Base-by-base conservation (phyloP, 2,113 vertebrate genomes). In the Macrotus californicus region DNA sequence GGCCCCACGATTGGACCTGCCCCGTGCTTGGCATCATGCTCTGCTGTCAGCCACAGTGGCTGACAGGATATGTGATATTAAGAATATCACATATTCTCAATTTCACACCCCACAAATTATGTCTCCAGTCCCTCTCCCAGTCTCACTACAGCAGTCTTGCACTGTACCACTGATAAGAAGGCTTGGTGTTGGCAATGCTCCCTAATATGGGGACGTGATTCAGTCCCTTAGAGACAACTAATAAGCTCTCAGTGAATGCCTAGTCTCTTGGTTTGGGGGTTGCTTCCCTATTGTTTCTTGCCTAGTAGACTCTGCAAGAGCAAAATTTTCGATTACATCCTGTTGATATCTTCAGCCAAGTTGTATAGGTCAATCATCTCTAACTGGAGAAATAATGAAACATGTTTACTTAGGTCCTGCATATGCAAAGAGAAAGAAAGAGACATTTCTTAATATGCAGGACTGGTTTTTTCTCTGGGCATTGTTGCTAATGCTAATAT, bases 181-280 rank as follows among this genome's bases (percentile, higher is more conserved):
- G 4, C 6, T 56, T 66, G 19, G 36, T 11, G 0, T 2, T 5
- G 2, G 5, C 29, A 14, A 34, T 34, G 24, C 4, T 66, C 7
- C 36, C 87, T 64, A 26, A 9, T 24, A 3, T 3, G 12, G 46
- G 16, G 15, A 48, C 4, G n/a, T 11, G 70, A 79, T 10, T 46
- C 46, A 54, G 5, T 43, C 5, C 18, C 16, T n/a, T 24, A 48
- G 36, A 88, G 54, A 56, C 26, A 46, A 19, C 7, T 48, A 52
- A 46, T 50, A 26, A 22, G 15, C 7, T 34, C 21, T 59, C 15
- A 64, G 7, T 7, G n/a, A 85, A 80, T 73, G 14, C 8, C 15
- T 7, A 61, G 34, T 87, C 24, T 79, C 19, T 88, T 70, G 43
- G 5, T 80, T 91, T 59, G 11, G 3, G 75, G 50, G 41, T 29